phyloP scores from a whole-genome alignment of 1,140 invertebrate species.

The Solen grandis region DNA sequence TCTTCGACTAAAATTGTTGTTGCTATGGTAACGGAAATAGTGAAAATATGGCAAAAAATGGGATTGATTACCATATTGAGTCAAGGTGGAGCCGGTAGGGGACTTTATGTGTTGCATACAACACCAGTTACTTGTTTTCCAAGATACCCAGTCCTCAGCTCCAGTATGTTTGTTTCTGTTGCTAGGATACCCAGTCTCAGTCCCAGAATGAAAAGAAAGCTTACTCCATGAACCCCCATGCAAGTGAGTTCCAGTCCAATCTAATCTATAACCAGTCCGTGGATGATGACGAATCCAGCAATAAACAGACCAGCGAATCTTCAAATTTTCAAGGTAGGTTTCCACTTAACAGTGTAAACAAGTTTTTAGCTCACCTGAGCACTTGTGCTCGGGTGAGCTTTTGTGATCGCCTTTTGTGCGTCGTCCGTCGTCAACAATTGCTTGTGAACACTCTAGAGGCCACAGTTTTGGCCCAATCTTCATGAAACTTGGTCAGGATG shows the following conservation, averaged over 20 bases:
- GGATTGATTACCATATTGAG: too few relatives aligned
- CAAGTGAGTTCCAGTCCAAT: conserved; percentile 78
- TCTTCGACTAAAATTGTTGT: too few relatives aligned
- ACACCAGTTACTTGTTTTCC: too few relatives aligned
- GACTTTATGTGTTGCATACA: too few relatives aligned
- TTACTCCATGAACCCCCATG: conserved; percentile 78
- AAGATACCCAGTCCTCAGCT: too few relatives aligned
- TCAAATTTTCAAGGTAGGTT: too few relatives aligned
- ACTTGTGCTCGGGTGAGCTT: not conserved
- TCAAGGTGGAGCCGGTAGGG: too few relatives aligned
- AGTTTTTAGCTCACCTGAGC: not conserved
- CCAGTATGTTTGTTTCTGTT: too few relatives aligned
- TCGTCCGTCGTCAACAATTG: not conserved
- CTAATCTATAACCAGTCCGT: conserved; percentile 60
- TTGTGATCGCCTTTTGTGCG: not conserved
- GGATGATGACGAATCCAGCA: conserved; percentile 29
- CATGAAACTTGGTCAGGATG: not conserved
- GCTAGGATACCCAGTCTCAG: conserved; percentile 42
- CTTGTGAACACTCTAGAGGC: not conserved
- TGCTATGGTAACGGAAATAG: too few relatives aligned
- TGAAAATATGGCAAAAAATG: too few relatives aligned
- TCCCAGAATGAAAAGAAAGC: conserved; percentile 70
- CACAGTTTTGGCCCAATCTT: not conserved
- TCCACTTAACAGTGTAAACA: too few relatives aligned
- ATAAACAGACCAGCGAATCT: too few relatives aligned